Evolutionary conservation across 1,140 invertebrate species (phyloP), one percentile per base, ranked within the genome.

Genomic region (Drosophila carrolli): DNA sequence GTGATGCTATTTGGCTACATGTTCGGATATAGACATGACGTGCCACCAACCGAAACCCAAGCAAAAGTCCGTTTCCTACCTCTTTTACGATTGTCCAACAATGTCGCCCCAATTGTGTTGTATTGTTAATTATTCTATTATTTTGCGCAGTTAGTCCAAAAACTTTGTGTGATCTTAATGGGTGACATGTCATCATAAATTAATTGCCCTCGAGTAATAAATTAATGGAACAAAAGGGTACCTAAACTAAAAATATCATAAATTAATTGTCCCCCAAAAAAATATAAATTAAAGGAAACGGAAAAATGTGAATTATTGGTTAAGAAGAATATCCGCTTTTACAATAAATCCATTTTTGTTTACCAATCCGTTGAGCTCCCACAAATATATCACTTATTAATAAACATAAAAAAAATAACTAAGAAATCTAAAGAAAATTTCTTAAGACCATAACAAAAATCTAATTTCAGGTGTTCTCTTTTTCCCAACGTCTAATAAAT

Each of bases 121-220:
- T 19, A 7, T 19, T n/a, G 50, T 37, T 70, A 2, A 19, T 40
- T 41, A 32, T 72, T 72, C 66, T 53, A 72, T 71, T 71, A 58
- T 71, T 71, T 58, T 71, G 68, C 68, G 68, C 68, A 71, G 68
- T 71, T 58, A 19, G 68, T 13, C 65, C n/a, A 58, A 68, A 37
- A 75, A 70, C 59, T 53, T 73, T 73, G 67, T 73, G 54, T 44
- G 55, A 60, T 72, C 47, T 40, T 72, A 60, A 72, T 73, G 70
- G 66, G 14, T 14, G 66, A 81, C 65, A 70, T 84, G 81, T 84
- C 81, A 84, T 84, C 81, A 74, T 73, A 75, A 85, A 84, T 84
- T 85, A 84, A 84, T 81, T 84, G 63, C 61, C 50, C 43, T 57
- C 41, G 54, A 32, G 51, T 14, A 61, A 62, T 43, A 55, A 58